A percentile compares a stretch with the other conserved stretches of the same genome.
phyloP scores from a whole-genome alignment of 2,888 invertebrate genomes.

The Drosophila macrospina region DNA sequence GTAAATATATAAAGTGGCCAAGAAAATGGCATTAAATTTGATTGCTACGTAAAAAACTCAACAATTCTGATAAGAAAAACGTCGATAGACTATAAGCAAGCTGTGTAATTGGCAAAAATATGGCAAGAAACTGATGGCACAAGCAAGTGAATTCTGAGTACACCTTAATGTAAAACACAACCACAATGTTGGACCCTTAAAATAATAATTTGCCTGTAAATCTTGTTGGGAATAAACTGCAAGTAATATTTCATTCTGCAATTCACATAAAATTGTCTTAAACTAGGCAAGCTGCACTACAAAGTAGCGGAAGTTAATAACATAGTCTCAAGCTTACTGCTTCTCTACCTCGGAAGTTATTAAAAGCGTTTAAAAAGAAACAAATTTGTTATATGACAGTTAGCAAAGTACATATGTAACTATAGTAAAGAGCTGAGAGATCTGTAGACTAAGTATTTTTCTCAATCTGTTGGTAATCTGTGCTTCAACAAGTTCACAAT shows the following conservation, averaged over 20 bases:
- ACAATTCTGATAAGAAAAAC: not conserved
- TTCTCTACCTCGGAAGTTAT: not conserved
- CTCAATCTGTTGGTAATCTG: too few species aligned
- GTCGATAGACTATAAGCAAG: not conserved
- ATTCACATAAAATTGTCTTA: conserved; percentile 12
- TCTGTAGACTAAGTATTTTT: too few species aligned
- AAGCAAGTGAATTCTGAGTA: not conserved
- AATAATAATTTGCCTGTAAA: conserved; percentile 13
- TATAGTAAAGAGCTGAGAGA: too few species aligned
- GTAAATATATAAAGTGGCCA: not conserved
- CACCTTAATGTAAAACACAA: not conserved
- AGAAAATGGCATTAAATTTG: not conserved
- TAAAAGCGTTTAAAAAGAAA: not conserved
- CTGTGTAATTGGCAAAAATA: not conserved
- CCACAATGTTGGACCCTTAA: conserved; percentile 13
- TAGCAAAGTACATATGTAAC: not conserved
- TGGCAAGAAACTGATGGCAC: not conserved
- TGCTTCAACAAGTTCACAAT: too few species aligned
- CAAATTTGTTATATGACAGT: not conserved
- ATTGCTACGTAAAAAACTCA: conserved; percentile 1
- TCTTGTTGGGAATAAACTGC: not conserved
- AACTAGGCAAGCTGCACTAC: conserved; percentile 8
- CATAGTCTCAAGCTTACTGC: not conserved
- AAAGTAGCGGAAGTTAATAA: conserved; percentile 12
- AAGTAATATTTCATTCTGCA: not conserved